Base-by-base conservation (phyloP, 2,888 invertebrate genomes). In the Agonum fuliginosum region DNA sequence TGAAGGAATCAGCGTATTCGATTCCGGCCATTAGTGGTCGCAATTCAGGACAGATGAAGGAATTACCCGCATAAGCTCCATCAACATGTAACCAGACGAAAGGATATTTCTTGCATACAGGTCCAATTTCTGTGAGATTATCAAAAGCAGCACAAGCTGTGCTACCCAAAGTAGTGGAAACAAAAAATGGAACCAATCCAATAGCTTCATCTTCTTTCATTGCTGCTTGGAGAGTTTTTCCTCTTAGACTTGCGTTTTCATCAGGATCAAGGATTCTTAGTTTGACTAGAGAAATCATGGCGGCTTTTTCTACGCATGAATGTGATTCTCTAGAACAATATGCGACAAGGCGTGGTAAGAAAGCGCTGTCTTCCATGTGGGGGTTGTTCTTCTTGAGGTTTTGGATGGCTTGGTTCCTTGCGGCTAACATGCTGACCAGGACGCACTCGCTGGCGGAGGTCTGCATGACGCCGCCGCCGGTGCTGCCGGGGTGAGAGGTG, bases 31-130 rank as follows among this genome's bases (percentile, higher is more conserved):
- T 89, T 54, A 90, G 87, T 0, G 89, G 88, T 78, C 93, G 90
- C 85, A 95, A 91, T 86, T 96, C 96, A 0, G 95, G 95, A 82
- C 96, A 93, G 78, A 97, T 94, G 83, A 97, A 93, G 0, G 94
- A 92, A 82, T 92, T 94, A 1, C 97, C 97, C 0, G 95, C 96
- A 84, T 96, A 97, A 0, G 96, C 96, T 0, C 93, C 95, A 85
- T 96, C 96, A 1, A 95, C 94, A 85, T 96, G 96, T 22, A 96
- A 88, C 96, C 96, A 97, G n/a, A 94, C 89, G 70, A 88, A 88
- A 0, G 91, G 89, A 80, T 88, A 86, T 0, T 86, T 87, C 76
- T 88, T 89, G 80, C 93, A 91, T 1, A 95, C 90, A 14, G 93
- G 92, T 1, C 96, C 93, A 73, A 97, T 91, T 86, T 95, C 95